Base-by-base conservation (phyloP, 2,888 invertebrate genomes). In the Diabrotica balteata region DNA sequence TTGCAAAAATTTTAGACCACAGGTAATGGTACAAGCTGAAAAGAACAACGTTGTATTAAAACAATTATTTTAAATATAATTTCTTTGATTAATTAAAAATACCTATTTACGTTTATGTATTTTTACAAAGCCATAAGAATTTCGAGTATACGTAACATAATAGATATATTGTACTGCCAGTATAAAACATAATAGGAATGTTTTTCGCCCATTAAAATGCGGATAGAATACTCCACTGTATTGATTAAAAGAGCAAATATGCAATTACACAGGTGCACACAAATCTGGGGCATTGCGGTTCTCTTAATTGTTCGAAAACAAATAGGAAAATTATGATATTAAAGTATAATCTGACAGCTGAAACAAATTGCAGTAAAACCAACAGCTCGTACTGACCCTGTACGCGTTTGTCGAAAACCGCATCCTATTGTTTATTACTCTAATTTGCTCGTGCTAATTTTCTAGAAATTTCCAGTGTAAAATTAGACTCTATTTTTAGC, bases 301-400 rank as follows among this genome's bases (percentile, higher is more conserved):
- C 9, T 63, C 67, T 64, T 67, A 70, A 70, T 70, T 70, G 65
- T 64, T 55, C 67, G 55, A 68, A 70, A 70, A 70, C 70, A 65
- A 70, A 70, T 67, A 70, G 67, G 65, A 70, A 70, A 70, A 70
- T 70, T 67, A 65, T 63, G 67, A 66, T 65, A 70, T 70, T 66
- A 63, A 65, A 67, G 70, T 70, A 70, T 67, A 70, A 70, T 70
- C 70, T 62, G 70, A 65, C 67, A 70, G 46, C 45, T 51, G 59
- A 59, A 65, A 65, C 63, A 59, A 70, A 67, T 69, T 66, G 59
- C 66, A 53, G 59, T 59, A 46, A 66, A 63, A 66, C 69, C 69
- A 65, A 62, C 61, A 66, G 66, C 51, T 43, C 69, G 63, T 55
- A 51, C 66, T 63, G 66, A 66, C 54, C 69, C 47, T 45, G 69